phyloP scores from a whole-genome alignment of 2,113 vertebrate genomes.

The Anolis carolinensis region DNA sequence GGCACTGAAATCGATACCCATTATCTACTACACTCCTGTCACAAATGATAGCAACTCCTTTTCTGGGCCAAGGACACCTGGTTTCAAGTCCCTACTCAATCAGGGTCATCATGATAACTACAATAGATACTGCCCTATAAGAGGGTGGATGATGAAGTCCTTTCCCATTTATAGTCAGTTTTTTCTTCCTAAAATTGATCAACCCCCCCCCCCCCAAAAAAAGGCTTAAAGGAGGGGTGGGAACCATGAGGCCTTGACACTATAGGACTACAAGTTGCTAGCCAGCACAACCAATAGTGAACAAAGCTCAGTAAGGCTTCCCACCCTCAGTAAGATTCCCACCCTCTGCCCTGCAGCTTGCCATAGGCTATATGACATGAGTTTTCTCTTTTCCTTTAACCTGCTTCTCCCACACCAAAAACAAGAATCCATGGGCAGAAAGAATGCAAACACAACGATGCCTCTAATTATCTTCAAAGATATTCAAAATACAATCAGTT shows the following conservation, averaged over 20 bases:
- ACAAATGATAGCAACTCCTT: slow-evolving; percentile 73
- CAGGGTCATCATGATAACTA: background rate
- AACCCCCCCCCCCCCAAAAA: too few relatives aligned
- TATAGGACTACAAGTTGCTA: too few relatives aligned
- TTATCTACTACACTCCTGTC: slow-evolving; percentile 85
- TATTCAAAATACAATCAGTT: too few relatives aligned
- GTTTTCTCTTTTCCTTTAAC: background rate
- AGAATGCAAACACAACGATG: background rate
- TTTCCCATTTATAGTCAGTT: background rate
- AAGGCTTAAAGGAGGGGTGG: too few relatives aligned
- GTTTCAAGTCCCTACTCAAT: background rate
- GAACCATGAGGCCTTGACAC: too few relatives aligned
- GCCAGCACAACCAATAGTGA: too few relatives aligned
- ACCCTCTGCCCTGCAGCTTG: background rate
- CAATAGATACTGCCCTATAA: background rate
- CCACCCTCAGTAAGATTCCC: too few relatives aligned
- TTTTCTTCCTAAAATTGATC: background rate
- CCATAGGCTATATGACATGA: background rate
- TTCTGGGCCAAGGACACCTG: background rate
- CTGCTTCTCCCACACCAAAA: background rate
- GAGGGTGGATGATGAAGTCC: background rate
- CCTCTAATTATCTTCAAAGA: background rate
- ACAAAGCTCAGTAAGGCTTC: too few relatives aligned
- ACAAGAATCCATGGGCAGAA: background rate
- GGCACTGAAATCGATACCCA: slow-evolving; percentile 58